phyloP scores from a whole-genome alignment of 92 coral and sea anemone genomes.

The Metridium senile region DNA sequence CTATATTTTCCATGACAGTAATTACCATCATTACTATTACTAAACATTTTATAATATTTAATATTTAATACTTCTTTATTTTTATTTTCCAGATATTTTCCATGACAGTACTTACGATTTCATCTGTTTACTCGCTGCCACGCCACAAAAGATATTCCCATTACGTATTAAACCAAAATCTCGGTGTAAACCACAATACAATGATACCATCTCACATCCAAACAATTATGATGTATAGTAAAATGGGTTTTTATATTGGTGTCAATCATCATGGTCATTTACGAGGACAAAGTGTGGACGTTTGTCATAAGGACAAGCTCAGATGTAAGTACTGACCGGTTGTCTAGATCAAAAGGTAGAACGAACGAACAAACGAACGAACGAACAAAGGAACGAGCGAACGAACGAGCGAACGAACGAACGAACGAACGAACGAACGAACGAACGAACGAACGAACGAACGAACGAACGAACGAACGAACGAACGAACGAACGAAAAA shows the following conservation, averaged over 20 bases:
- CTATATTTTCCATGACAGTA: too few relatives aligned
- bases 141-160: not conserved
- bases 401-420: too few relatives aligned
- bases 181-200: not conserved
- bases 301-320: slow-evolving; percentile 37
- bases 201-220: slow-evolving; percentile 56
- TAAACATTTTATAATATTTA: too few relatives aligned
- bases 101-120: not conserved
- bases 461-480: too few relatives aligned
- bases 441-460: too few relatives aligned
- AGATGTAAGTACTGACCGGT: slow-evolving; percentile 57
- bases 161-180: not conserved
- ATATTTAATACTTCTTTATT: not conserved
- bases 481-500: too few relatives aligned
- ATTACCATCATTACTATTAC: too few relatives aligned
- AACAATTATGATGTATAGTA: slow-evolving; percentile 45
- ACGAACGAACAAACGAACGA: too few relatives aligned
- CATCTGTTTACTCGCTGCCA: not conserved
- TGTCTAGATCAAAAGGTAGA: too few relatives aligned
- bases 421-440: not conserved
- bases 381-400: too few relatives aligned
- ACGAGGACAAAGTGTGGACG: slow-evolving; percentile 42
- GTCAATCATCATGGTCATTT: slow-evolving; percentile 44
- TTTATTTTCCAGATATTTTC: slow-evolving; percentile 6
- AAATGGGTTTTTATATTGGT: slow-evolving; percentile 61